These are phyloP conservation scores for Clinocottus analis DNA, from an alignment of 2,113 vertebrate genomes.

Conservation along the genomic window DNA sequence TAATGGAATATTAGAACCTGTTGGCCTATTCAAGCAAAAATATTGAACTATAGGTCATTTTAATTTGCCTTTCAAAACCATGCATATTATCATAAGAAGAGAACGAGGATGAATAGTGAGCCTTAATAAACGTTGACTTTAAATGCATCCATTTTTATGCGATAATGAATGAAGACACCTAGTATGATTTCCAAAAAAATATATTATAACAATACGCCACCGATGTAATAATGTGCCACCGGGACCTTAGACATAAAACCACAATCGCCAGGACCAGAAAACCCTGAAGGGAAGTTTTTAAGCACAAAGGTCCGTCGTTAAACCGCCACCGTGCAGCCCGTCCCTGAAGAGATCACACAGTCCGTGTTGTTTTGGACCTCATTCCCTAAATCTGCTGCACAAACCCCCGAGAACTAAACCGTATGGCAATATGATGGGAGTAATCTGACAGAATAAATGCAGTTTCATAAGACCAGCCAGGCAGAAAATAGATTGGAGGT, in stretches of 20 bases:
- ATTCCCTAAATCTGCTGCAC: conserved; percentile 52
- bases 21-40: background rate
- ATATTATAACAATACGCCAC: conserved; percentile 9
- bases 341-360: conserved; percentile 38
- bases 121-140: background rate
- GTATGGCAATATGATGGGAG: conserved; percentile 56
- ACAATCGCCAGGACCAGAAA: conserved; percentile 30
- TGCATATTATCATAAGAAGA: background rate
- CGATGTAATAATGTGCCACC: conserved; percentile 8
- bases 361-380: conserved; percentile 36
- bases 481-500: conserved; percentile 90
- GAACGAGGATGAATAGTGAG: background rate
- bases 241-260: conserved; percentile 26
- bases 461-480: conserved; percentile 88
- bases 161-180: no score
- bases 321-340: conserved; percentile 19
- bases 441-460: conserved; percentile 88
- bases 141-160: no score
- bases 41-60: conserved; percentile 16
- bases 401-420: conserved; percentile 52
- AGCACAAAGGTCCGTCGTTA: conserved; percentile 19
- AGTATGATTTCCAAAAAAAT: background rate
- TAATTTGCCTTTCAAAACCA: conserved; percentile 13
- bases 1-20: conserved; percentile 1
- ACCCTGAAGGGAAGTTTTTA: conserved; percentile 27